Conservation (phyloP, 2,797 vertebrate species). For the Esox lucius region DNA sequence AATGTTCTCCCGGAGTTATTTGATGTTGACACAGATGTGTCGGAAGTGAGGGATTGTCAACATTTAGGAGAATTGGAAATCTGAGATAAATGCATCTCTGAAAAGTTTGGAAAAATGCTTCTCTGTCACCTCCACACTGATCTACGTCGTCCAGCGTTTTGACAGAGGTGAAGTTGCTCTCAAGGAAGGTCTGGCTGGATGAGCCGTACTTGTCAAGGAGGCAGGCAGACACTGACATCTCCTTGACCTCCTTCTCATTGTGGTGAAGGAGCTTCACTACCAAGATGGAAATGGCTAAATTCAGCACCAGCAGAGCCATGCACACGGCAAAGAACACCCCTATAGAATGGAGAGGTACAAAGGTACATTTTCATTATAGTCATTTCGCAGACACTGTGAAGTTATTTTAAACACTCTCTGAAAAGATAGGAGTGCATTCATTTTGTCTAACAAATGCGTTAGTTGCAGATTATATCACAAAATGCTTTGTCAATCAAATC, state of each 20-base stretch:
- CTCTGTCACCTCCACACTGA: constrained; percentile 57
- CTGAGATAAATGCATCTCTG: background rate
- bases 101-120: background rate
- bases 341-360: constrained; percentile 36
- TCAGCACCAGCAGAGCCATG: constrained; percentile 86
- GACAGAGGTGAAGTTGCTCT: constrained; percentile 69
- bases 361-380: background rate
- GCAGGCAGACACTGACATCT: constrained; percentile 74
- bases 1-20: background rate
- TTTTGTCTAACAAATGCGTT: too few species aligned
- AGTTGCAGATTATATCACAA: too few species aligned
- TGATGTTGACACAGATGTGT: background rate
- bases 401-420: too few species aligned
- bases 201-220: constrained; percentile 74
- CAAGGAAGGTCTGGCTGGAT: constrained; percentile 58
- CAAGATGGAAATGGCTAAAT: constrained; percentile 83
- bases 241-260: constrained; percentile 62
- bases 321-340: constrained; percentile 84
- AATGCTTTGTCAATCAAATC: too few species aligned
- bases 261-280: constrained; percentile 82
- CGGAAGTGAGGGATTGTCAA: background rate
- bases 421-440: too few species aligned
- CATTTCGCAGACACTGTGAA: too few species aligned
- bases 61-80: background rate
- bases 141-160: constrained; percentile 66